Percentiles rank a stretch among this genome's conserved stretches.
Conservation (phyloP, 53 echinoderm and acorn worm species). For the Holothuria leucospilota region DNA sequence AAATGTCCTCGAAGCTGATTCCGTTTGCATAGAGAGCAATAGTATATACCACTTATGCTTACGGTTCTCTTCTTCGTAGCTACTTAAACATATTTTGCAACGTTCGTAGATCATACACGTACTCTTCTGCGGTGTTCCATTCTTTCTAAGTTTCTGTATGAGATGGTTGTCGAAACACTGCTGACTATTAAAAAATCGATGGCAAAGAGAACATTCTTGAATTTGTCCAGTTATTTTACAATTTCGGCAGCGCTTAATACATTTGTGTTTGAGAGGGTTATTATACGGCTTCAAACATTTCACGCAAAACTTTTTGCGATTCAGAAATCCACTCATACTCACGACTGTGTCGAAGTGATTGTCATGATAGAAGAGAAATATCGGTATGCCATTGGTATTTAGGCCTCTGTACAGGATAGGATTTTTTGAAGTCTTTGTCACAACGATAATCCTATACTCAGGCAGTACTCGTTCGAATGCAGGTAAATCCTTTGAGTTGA, state of each 20-base stretch:
- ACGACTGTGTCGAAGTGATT: conserved; percentile 20
- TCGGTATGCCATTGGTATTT: neutral
- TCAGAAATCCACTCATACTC: conserved; percentile 51
- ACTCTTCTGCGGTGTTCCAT: neutral
- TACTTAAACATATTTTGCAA: neutral
- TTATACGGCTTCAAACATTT: conserved; percentile 52
- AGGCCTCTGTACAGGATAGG: neutral
- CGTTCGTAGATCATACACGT: conserved; percentile 1
- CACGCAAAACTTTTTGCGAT: conserved; percentile 48
- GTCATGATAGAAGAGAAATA: neutral
- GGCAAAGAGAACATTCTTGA: neutral
- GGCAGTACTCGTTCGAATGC: neutral
- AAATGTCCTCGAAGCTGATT: neutral
- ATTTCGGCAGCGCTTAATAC: conserved; percentile 26
- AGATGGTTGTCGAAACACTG: conserved; percentile 11
- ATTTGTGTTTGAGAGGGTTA: conserved; percentile 26
- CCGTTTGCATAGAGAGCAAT: neutral
- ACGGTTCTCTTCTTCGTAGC: too few relatives aligned
- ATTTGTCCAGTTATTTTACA: neutral
- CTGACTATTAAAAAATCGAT: conserved; percentile 13
- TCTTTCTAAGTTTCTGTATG: neutral
- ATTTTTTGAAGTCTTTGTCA: neutral
- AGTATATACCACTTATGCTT: neutral
- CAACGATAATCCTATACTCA: neutral
- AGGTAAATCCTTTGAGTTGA: neutral